Evolutionary conservation across 2,888 invertebrate genomes (phyloP), one percentile per base, ranked within the genome.

Genomic region (Melanargia galathea): DNA sequence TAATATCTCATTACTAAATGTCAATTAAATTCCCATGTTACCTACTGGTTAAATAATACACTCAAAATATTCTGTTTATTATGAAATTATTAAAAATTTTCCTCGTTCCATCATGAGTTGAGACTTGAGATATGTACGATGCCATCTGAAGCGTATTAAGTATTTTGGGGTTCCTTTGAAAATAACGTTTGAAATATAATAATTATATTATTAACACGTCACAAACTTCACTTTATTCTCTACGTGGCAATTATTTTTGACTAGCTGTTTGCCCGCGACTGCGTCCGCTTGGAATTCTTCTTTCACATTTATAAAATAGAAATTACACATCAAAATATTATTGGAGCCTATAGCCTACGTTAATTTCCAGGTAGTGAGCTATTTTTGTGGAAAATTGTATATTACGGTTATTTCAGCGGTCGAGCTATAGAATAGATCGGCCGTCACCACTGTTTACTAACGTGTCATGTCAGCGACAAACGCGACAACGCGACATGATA

Each of bases 111-210:
- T 22, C 22, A 48, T 48, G 46, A 43, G 20, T 45, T 20, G 11
- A 20, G 20, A n/a, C n/a, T n/a, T n/a, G n/a, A n/a, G n/a, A n/a
- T n/a, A n/a, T n/a, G 45, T 45, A 48, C 22, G 22, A 22, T 49
- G 49, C 16, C 30, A 30, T n/a, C 26, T 49, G 16, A 49, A 49
- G 16, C 49, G 30, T 49, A 49, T 2, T 49, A 33, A 52, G 33
- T 4, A 33, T 52, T 52, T 33, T 10, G 8, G 38, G 24, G 11
- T 35, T 55, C 40, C 35, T 38, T 35, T 55, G 54, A 22, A 24
- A 38, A 54, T 40, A 54, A 24, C 40, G 8, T 22, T 55, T 35
- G n/a, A 20, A 22, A 55, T 33, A 40, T 40, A 38, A 33, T n/a
- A n/a, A n/a, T n/a, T n/a, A 7, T 20, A 6, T 22, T 38, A 43